Evolutionary conservation across 1,140 invertebrate species (phyloP), one percentile per base, ranked within the genome.

Genomic region (Brachionus angularis): DNA sequence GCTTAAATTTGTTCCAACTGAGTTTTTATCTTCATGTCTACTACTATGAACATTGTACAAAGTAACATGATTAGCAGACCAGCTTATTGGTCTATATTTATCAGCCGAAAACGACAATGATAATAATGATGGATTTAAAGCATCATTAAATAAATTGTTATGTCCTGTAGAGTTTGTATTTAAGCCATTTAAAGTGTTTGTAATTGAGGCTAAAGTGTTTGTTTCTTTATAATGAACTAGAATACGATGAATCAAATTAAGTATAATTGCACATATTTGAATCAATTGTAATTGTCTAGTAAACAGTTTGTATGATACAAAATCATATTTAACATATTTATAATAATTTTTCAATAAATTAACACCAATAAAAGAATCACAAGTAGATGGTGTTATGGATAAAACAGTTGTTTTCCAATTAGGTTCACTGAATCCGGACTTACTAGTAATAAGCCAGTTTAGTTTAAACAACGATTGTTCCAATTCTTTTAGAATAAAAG

Each of bases 251-350:
- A 49, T 25, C 25, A 67, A 12, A 18, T 47, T 25, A 18, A 67
- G 29, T 7, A 67, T 1, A 8, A 67, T 67, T 0, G 62, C 62
- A 21, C 62, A 18, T 33, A 67, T 46, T 67, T 67, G 62, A 0
- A 50, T 29, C 7, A 67, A 27, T n/a, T 67, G 62, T 5, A 67
- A 21, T 49, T 67, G 62, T 0, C 62, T 5, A 3, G 62, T 50
- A 27, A 67, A 67, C 27, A 67, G 36, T n/a, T 67, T 67, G 14
- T 67, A 67, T 0, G 62, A 67, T 2, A 67, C 62, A 67, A 67
- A 67, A 27, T 67, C 62, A 29, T 67, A 67, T 34, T 67, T 67
- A 42, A 67, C 62, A 33, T 47, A 67, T 50, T 67, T 67, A 27
- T 67, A 67, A 27, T 67, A 67, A 33, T 67, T 67, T 50, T 67